Evolutionary conservation across 2,888 invertebrate species (phyloP), one percentile per base, ranked within the genome.

Genomic region (Beris morrisii): DNA sequence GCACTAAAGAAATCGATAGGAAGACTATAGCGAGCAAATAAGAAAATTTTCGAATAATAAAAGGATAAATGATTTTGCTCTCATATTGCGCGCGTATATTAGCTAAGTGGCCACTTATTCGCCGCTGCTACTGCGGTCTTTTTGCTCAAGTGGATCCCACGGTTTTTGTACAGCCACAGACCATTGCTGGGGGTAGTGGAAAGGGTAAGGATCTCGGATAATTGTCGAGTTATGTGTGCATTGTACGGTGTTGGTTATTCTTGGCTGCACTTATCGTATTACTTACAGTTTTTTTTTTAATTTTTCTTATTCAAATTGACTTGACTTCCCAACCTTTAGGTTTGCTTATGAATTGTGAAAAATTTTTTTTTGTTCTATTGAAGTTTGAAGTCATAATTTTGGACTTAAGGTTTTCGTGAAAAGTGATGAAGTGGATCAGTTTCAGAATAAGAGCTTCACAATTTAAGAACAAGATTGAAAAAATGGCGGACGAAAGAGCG

Each of bases 101-200:
- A 48, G 30, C 46, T 53, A 59, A 69, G 69, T 56, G 69, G 69
- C 69, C 69, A 67, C 69, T 69, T 56, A 65, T 38, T 63, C 52
- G 44, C 50, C 61, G 67, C 69, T 69, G 65, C 59, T 65, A 44
- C 43, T 45, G 7, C 11, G n/a, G 11, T 22, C 44, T 43, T 28
- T 6, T 13, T 30, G 44, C 45, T 32, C 61, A 65, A 70, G 69
- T 74, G 78, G 77, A 75, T 79, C 79, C 79, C 79, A 79, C 79
- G 78, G 79, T 78, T 76, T 70, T 67, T 79, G 78, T 79, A 78
- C 75, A 75, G 75, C 78, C 77, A 79, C 79, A 79, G 76, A 73
- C 76, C 75, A 78, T 13, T n/a, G 11, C 11, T 38, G 56, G 56
- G 43, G 56, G 15, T 43, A n/a, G 56, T 11, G 53, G 22, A 28